A percentile compares a stretch with the other conserved stretches of the same genome.
Evolutionary conservation across 2,113 vertebrate genomes (phyloP).

Genomic region (Sinocyclocheilus anophthalmus): DNA sequence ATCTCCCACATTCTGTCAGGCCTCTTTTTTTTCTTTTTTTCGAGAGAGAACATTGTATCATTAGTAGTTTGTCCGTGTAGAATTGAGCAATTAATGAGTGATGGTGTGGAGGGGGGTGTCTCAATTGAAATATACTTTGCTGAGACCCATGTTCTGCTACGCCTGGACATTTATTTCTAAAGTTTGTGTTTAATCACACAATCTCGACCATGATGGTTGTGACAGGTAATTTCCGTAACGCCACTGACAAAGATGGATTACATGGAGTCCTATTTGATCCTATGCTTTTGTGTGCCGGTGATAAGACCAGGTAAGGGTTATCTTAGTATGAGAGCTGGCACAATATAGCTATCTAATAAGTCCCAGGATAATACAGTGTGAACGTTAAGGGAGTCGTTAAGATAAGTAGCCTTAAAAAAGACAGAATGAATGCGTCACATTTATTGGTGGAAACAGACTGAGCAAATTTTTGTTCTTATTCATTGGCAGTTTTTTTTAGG

Average conservation of each 20-base stretch:
- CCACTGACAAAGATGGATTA: conserved; percentile 88
- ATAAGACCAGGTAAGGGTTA: conserved; percentile 78
- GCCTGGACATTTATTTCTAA: conserved; percentile 77
- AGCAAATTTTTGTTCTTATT: not conserved
- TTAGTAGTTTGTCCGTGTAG: conserved; percentile 67
- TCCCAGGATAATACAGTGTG: conserved; percentile 72
- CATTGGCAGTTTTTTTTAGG: not conserved
- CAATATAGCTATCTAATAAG: conserved; percentile 80
- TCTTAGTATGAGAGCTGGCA: conserved; percentile 75
- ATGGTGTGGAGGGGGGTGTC: not conserved
- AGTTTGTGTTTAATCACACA: conserved; percentile 84
- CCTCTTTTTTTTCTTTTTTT: conserved; percentile 19
- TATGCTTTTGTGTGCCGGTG: conserved; percentile 78
- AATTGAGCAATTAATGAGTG: conserved; percentile 62
- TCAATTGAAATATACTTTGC: conserved; percentile 72
- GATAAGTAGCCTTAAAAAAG: conserved; percentile 48
- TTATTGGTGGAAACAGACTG: not conserved
- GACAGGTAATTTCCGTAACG: conserved; percentile 91
- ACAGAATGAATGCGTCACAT: not conserved
- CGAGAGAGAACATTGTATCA: conserved; percentile 58
- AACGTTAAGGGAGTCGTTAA: conserved; percentile 64
- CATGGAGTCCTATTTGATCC: conserved; percentile 74
- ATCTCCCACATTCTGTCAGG: conserved; percentile 34
- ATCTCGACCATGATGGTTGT: conserved; percentile 83
- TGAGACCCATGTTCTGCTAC: conserved; percentile 66